Base-by-base conservation (phyloP, 2,888 invertebrate species). In the Heteromurus nitidus region DNA sequence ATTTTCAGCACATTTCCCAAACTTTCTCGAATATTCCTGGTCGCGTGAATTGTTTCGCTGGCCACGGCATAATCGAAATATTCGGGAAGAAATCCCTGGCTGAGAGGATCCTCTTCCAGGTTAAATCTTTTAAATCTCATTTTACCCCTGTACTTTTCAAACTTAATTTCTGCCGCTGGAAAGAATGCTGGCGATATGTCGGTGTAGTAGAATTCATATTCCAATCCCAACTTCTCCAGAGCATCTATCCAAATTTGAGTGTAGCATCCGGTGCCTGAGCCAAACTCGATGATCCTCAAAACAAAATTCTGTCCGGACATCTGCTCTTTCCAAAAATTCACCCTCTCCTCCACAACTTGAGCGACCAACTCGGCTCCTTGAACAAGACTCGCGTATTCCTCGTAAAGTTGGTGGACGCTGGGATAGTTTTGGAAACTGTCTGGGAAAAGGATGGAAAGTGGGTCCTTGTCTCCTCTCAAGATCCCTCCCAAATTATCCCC, bases 121-220 rank as follows among this genome's bases (percentile, higher is more conserved):
- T 75, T 55, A 3, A 75, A 28, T n/a, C 36, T 11, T 13, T 44
- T 53, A 20, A 55, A 75, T 30, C 28, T 65, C 18, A 75, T 44
- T 18, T 30, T 1, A 3, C 36, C 11, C 26, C 9, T 9, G n/a
- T 30, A 65, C 13, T 44, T n/a, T n/a, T 47, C 28, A 53, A 82
- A 82, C 9, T 36, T 55, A 1, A 64, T 28, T 24, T 76, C 55
- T 16, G 81, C 75, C 3, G 26, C 16, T 16, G 74, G 24, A 18
- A 82, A 64, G 18, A 75, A 68, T 0, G 53, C 65, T 13, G 75
- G 18, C 0, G 81, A 82, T 13, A 82, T 70, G 20, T 82, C 81
- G 3, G 81, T 82, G 58, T 55, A 82, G 0, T 75, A 76, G 75
- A 76, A 82, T n/a, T 62, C 26, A 30, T 50, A 82, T 13, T n/a